Evolutionary conservation across 92 coral and sea anemone genomes (phyloP), one percentile per base, ranked within the genome.

Genomic region (Bergia puertoricense): DNA sequence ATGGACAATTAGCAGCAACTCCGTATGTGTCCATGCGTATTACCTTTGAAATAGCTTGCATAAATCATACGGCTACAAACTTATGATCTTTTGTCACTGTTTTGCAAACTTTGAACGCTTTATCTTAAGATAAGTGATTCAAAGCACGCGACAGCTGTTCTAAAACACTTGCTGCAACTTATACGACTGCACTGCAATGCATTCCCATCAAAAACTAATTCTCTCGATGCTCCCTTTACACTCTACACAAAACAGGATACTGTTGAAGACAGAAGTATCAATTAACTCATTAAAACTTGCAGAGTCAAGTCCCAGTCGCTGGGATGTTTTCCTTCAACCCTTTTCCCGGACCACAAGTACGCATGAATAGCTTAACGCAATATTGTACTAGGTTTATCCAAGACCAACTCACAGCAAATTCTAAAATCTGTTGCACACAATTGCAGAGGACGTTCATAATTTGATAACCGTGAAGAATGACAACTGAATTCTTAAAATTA

Each of bases 1-100:
- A 71, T 16, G 65, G 78, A 50, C 78, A 50, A 84, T 71, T 71
- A 84, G 41, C 56, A 71, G 56, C 46, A 71, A 67, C 22, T 67
- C 40, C 41, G 41, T 10, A 18, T 40, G 30, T 41, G 85, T 41
- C 72, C 48, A 38, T 13, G 74, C 74, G 38, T 37, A 16, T 59
- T 59, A 54, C 37, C 48, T 81, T 3, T 4, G 50, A 56, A 54
- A 16, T 43, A 10, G 43, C 0, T 8, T 57, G 46, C 85, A 81
- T 81, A 81, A 59, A 20, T 77, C 50, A 14, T 45, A 30, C 16
- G n/a, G n/a, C 57, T 77, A 7, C 57, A 77, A 77, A 45, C 36
- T 42, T 44, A 16, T 76, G 10, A 42, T 13, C 10, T 41, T 74
- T 76, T 74, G 36, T 76, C 69, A 18, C 30, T 20, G 65, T 11